Conservation (phyloP, 2,113 vertebrate species). For the Nothobranchius furzeri region DNA sequence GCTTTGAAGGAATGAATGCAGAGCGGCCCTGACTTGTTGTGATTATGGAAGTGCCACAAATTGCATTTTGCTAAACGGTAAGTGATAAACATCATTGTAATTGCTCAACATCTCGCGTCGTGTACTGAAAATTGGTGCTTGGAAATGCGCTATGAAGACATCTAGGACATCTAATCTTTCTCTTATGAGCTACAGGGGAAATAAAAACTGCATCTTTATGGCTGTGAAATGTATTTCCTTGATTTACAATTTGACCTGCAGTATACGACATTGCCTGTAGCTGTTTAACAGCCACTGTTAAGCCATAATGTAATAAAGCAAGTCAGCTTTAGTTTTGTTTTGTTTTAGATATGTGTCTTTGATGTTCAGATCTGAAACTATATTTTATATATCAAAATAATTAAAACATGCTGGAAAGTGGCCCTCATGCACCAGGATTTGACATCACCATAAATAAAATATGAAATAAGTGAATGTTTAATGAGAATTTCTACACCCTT, state of each 20-base stretch:
- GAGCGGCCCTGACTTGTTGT: conserved; percentile 44
- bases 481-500: too few relatives aligned
- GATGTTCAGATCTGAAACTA: conserved; percentile 26
- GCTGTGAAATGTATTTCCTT: conserved; percentile 47
- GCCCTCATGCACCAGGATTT: too few relatives aligned
- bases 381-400: neutral
- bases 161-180: conserved; percentile 38
- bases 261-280: conserved; percentile 27
- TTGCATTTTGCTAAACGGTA: conserved; percentile 36
- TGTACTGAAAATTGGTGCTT: conserved; percentile 41
- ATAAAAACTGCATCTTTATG: conserved; percentile 48
- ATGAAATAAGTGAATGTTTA: too few relatives aligned
- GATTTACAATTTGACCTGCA: conserved; percentile 60
- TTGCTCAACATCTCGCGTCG: conserved; percentile 33
- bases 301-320: conserved; percentile 41
- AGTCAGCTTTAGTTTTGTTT: conserved; percentile 23
- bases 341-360: conserved; percentile 38
- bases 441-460: too few relatives aligned
- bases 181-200: conserved; percentile 45
- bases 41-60: conserved; percentile 46
- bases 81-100: conserved; percentile 59
- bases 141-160: conserved; percentile 30
- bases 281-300: neutral
- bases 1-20: conserved; percentile 45
- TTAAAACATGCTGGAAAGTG: too few relatives aligned